Conservation (phyloP, 2,113 vertebrate genomes). For the Cyanoderma ruficeps region DNA sequence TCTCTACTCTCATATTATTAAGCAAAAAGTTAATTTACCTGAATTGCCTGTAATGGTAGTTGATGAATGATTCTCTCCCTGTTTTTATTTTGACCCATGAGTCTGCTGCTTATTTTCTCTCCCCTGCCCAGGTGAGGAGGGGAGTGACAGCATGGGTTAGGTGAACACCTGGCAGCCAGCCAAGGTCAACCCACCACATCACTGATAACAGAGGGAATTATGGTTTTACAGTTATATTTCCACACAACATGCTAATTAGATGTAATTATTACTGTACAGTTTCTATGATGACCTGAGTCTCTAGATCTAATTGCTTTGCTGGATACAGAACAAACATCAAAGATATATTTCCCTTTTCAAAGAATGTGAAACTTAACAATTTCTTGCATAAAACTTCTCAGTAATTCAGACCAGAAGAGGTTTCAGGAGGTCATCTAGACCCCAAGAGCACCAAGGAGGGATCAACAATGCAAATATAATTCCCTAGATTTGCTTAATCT, state of each 20-base stretch:
- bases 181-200: neutral
- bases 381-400: neutral
- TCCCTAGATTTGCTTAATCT: neutral
- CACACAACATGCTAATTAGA: neutral
- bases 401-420: neutral
- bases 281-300: neutral
- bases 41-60: rapidly evolving
- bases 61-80: neutral
- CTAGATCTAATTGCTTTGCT: neutral
- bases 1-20: neutral
- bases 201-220: neutral
- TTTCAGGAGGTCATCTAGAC: neutral
- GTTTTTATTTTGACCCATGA: rapidly evolving
- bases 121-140: neutral
- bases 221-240: neutral
- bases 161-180: neutral
- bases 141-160: rapidly evolving
- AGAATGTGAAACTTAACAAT: neutral
- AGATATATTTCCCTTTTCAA: neutral
- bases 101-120: neutral
- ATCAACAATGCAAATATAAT: neutral
- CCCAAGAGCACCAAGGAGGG: neutral
- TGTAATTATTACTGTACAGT: neutral
- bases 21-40: neutral
- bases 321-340: neutral